Conservation (phyloP, 2,113 vertebrate species). For the Petaurus breviceps region DNA sequence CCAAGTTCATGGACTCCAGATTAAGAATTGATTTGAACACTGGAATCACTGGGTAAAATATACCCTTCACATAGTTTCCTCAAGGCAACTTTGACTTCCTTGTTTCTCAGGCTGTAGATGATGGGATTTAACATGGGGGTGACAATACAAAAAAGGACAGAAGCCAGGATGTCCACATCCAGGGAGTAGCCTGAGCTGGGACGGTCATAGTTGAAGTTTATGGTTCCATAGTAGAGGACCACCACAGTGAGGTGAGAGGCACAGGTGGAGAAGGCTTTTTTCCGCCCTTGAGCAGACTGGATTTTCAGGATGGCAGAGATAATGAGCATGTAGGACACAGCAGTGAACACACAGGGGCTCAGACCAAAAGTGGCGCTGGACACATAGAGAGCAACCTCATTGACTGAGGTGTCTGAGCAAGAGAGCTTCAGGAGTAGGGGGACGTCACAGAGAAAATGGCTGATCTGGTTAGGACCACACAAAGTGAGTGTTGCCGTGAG, state of each 20-base stretch:
- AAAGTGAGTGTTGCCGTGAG: neutral
- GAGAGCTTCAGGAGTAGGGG: slow-evolving; percentile 63
- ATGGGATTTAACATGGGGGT: slow-evolving; percentile 39
- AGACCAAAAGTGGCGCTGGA: slow-evolving; percentile 53
- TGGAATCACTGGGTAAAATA: neutral
- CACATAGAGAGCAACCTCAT: slow-evolving; percentile 46
- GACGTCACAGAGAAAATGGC: slow-evolving; percentile 67
- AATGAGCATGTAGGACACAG: slow-evolving; percentile 57
- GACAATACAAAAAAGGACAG: slow-evolving; percentile 52
- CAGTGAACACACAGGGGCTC: slow-evolving; percentile 52
- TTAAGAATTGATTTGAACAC: neutral
- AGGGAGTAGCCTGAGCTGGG: slow-evolving; percentile 47
- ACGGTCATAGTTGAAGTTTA: slow-evolving; percentile 63
- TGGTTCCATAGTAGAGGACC: slow-evolving; percentile 58
- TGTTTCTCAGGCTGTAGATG: slow-evolving; percentile 50
- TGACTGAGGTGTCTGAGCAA: slow-evolving; percentile 60
- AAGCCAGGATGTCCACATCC: slow-evolving; percentile 55
- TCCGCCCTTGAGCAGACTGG: slow-evolving; percentile 18
- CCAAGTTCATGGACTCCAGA: neutral
- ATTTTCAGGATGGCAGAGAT: slow-evolving; percentile 58
- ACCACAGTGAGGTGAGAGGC: slow-evolving; percentile 17
- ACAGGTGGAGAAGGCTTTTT: slow-evolving; percentile 71
- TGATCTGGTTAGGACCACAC: slow-evolving; percentile 58
- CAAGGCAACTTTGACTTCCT: slow-evolving; percentile 22
- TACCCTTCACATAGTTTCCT: neutral